phyloP scores from a whole-genome alignment of 2,113 vertebrate species.

The Solea senegalensis region DNA sequence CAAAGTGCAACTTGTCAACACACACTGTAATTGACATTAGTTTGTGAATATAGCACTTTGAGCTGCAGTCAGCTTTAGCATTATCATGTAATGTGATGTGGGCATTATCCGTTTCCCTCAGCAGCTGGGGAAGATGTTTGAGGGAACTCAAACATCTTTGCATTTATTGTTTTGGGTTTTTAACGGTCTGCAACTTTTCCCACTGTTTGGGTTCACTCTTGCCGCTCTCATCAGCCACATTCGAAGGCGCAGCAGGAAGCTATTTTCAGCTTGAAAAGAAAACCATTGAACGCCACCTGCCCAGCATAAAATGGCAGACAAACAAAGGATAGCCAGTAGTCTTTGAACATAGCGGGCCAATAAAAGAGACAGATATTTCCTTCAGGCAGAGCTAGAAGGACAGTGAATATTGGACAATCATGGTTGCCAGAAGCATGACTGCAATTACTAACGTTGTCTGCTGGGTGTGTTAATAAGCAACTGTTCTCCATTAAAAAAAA shows the following conservation, averaged over 20 bases:
- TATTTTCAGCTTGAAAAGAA: background rate
- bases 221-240: background rate
- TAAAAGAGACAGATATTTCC: slow-evolving; percentile 6
- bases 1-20: slow-evolving; percentile 9
- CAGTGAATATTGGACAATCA: background rate
- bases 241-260: slow-evolving; percentile 1
- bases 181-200: background rate
- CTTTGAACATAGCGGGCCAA: background rate
- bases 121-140: background rate
- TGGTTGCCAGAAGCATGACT: background rate
- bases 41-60: slow-evolving; percentile 17
- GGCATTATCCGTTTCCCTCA: background rate
- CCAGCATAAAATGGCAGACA: slow-evolving; percentile 6
- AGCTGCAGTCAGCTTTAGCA: background rate
- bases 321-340: background rate
- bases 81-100: too few relatives aligned
- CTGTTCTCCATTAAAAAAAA: background rate
- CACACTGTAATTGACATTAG: slow-evolving; percentile 13
- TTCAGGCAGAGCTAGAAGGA: background rate
- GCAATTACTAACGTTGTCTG: background rate
- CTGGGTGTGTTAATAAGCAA: slow-evolving; percentile 2
- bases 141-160: background rate
- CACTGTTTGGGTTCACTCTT: background rate
- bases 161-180: background rate
- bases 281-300: background rate